These are phyloP conservation scores for Osedax fenrisi DNA, from an alignment of 2,888 invertebrate genomes.

Conservation along the genomic window DNA sequence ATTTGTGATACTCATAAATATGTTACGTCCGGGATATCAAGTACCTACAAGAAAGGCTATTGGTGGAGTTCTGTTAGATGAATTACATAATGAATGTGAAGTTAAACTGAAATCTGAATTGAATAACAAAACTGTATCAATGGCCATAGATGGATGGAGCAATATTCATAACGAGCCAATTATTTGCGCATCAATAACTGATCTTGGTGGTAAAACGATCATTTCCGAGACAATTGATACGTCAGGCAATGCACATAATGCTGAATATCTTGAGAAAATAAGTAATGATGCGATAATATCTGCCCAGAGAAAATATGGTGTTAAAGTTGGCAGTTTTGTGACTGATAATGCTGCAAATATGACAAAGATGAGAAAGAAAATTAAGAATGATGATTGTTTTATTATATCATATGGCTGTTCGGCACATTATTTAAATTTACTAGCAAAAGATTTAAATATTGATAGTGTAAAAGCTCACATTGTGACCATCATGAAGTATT, in stretches of 20 bases:
- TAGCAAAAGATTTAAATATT: not conserved
- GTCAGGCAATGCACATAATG: constrained; percentile 1
- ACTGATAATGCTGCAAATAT: constrained; percentile 13
- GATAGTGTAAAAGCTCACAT: not conserved
- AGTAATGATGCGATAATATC: not conserved
- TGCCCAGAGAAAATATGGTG: not conserved
- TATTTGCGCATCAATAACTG: not conserved
- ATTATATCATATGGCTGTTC: not conserved
- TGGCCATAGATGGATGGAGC: constrained; percentile 10
- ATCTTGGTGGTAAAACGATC: not conserved
- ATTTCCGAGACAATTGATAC: not conserved
- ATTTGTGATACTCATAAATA: not conserved
- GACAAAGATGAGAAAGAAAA: not conserved
- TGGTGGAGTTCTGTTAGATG: not conserved
- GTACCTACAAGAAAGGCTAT: not conserved
- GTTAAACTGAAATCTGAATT: not conserved
- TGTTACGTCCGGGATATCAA: constrained; percentile 4
- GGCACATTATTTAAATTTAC: constrained; percentile 1
- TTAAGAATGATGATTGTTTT: not conserved
- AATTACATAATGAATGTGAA: not conserved
- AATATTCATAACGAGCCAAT: constrained; percentile 8
- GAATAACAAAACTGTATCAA: not conserved
- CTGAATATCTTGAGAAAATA: not conserved
- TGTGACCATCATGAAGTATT: not conserved
- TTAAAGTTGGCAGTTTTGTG: constrained; percentile 10